Evolutionary conservation across 2,797 vertebrate species (phyloP), one percentile per base, ranked within the genome.

Genomic region (Alouatta caraya): DNA sequence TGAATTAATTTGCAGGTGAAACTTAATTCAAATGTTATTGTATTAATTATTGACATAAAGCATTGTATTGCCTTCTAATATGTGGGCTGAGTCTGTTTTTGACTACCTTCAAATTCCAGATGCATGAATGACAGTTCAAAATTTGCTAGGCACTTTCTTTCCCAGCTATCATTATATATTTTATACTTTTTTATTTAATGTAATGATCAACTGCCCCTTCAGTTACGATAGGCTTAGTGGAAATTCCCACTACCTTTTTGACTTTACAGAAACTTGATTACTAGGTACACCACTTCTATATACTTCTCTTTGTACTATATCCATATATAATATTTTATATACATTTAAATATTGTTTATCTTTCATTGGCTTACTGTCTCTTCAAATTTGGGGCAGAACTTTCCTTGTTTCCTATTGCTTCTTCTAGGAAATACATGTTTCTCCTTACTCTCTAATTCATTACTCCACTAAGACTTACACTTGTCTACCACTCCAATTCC

Each of bases 1-100:
- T 26, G 76, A 93, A 90, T 96, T 93, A 88, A 89, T 85, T 93
- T 87, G 30, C 82, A 96, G 73, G 61, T 88, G 79, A 94, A 94
- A 96, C n/a, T 73, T 84, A 55, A 90, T 39, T 50, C 57, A 72
- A 89, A 83, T 39, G 24, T 80, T 88, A 67, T 26, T 46, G 1
- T 5, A 55, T 84, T 91, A 85, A 94, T 92, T 91, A 67, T 61
- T 61, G 44, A 55, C 64, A 73, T 30, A 76, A 94, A 67, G 28
- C 4, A n/a, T 73, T 59, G 21, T 5, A 19, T 26, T 86, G 22
- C 12, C 64, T 85, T 93, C 61, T 33, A 14, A 50, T 87, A 73
- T 30, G 12, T 57, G 55, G 2, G 8, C 44, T 79, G 50, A 90
- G 9, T 30, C 52, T 70, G n/a, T 22, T 84, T 86, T 79, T 70